Conservation (phyloP, 2,888 invertebrate genomes). For the Ferrisia virgata region DNA sequence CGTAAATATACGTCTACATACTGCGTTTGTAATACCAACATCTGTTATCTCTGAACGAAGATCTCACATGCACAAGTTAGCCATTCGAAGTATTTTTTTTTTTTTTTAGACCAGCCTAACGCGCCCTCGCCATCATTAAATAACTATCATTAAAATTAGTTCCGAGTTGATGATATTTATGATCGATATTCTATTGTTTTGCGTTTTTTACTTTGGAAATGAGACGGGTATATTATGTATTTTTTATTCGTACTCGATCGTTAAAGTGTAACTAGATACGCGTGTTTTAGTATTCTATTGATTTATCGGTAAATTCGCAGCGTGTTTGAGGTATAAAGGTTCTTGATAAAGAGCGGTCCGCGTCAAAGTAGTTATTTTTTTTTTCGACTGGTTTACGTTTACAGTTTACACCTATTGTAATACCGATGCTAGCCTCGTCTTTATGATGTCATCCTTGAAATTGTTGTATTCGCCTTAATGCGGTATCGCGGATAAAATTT, state of each 20-base stretch:
- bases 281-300: constrained; percentile 6
- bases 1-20: no score
- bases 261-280: constrained; percentile 11
- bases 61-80: neutral
- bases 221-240: neutral
- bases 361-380: constrained; percentile 1
- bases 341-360: neutral
- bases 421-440: neutral
- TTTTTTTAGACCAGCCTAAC: neutral
- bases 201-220: neutral
- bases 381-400: neutral
- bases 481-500: neutral
- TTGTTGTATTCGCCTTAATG: neutral
- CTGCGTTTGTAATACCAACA: no score
- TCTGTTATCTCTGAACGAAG: neutral
- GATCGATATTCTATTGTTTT: neutral
- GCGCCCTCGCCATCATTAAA: neutral
- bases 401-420: neutral
- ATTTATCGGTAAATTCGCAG: constrained; percentile 1
- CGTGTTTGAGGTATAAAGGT: neutral
- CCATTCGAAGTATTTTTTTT: neutral
- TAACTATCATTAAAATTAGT: neutral
- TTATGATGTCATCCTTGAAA: constrained; percentile 6
- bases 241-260: neutral
- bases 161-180: neutral